Conservation (phyloP, 2,113 vertebrate genomes). For the Prinia subflava region DNA sequence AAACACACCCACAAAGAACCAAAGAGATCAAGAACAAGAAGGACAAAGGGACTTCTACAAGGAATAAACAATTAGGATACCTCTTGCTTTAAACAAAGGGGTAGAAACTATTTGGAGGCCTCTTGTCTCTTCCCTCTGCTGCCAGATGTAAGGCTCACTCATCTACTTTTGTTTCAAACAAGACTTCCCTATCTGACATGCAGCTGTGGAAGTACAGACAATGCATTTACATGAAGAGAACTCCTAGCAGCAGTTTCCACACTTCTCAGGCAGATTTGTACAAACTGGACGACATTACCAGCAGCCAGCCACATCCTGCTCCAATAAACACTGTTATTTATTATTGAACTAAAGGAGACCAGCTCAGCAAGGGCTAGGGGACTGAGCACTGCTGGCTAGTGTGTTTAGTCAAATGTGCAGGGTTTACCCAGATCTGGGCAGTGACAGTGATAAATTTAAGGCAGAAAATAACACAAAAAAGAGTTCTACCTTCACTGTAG, state of each 20-base stretch:
- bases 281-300: constrained; percentile 36
- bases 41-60: background rate
- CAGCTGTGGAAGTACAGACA: background rate
- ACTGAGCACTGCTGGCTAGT: background rate
- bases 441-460: background rate
- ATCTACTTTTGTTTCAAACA: background rate
- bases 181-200: background rate
- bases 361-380: background rate
- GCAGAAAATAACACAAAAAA: background rate
- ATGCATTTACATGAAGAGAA: constrained; percentile 22
- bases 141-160: background rate
- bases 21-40: background rate
- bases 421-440: background rate
- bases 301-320: constrained; percentile 28
- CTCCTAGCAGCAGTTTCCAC: background rate
- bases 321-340: constrained; percentile 17
- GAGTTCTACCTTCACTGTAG: background rate
- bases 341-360: background rate
- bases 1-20: background rate
- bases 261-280: constrained; percentile 13
- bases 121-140: background rate
- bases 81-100: background rate
- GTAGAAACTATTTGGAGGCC: background rate
- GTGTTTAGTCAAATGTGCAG: background rate
- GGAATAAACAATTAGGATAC: background rate